phyloP scores from a whole-genome alignment of 1,140 invertebrate species.

The Hyles vespertilio region DNA sequence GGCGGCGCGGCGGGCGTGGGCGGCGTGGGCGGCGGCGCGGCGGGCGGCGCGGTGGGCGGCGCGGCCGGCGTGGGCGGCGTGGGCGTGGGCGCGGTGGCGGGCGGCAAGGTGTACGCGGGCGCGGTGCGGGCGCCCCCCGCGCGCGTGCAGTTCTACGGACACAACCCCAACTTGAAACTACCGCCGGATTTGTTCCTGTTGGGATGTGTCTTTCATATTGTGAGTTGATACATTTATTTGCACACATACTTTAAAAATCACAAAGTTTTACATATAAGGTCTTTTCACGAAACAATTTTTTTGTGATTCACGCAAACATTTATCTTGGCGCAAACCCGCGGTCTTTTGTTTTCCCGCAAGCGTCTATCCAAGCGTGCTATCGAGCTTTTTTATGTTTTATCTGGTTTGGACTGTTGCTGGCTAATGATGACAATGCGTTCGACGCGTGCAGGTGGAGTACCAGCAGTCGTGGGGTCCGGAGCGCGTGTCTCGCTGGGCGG shows the following conservation, averaged over 20 bases:
- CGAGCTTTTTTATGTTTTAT: background rate
- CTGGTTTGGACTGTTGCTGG: background rate
- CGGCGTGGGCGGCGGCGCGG: background rate
- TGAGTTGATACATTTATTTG: slow-evolving; percentile 44
- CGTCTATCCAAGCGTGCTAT: too few relatives aligned
- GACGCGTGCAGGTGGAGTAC: slow-evolving; percentile 51
- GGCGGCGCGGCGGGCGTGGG: background rate
- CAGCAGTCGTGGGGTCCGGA: slow-evolving; percentile 76
- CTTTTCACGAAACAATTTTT: too few relatives aligned
- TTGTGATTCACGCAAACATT: too few relatives aligned
- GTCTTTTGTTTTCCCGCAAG: too few relatives aligned
- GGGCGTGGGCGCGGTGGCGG: slow-evolving; percentile 20
- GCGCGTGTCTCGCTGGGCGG: slow-evolving; percentile 84
- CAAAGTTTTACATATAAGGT: too few relatives aligned
- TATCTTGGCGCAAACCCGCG: too few relatives aligned
- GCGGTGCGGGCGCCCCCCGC: slow-evolving; percentile 75
- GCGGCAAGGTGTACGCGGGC: slow-evolving; percentile 53
- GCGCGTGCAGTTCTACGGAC: slow-evolving; percentile 87
- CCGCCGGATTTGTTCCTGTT: slow-evolving; percentile 92
- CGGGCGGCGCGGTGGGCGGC: background rate
- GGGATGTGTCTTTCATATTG: slow-evolving; percentile 94
- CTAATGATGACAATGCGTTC: background rate
- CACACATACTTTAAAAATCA: too few relatives aligned
- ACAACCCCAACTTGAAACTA: slow-evolving; percentile 90
- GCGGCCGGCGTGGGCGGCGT: slow-evolving; percentile 9